A percentile compares a stretch with the other conserved stretches of the same genome.
phyloP scores from a whole-genome alignment of 2,888 invertebrate species.

The Conistra vaccinii region DNA sequence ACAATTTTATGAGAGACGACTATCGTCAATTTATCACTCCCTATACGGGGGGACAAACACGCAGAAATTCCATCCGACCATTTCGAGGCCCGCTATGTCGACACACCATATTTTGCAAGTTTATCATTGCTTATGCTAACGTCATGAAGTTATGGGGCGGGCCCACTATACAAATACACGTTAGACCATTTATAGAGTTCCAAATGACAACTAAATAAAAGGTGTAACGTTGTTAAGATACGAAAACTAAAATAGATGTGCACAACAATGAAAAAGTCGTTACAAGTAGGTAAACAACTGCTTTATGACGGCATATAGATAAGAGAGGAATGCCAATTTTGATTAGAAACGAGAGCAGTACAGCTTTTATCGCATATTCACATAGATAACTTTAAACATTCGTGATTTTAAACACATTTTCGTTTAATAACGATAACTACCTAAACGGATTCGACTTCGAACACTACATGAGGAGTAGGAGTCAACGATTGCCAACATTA shows the following conservation, averaged over 20 bases:
- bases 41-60: conserved; percentile 75
- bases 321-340: conserved; percentile 87
- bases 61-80: conserved; percentile 77
- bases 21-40: conserved; percentile 81
- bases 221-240: conserved; percentile 54
- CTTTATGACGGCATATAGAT: conserved; percentile 82
- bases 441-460: conserved; percentile 52
- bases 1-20: conserved; percentile 81
- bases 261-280: conserved; percentile 76
- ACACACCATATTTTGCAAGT: conserved; percentile 77
- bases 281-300: conserved; percentile 79
- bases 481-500: conserved; percentile 21
- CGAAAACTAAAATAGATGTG: conserved; percentile 65
- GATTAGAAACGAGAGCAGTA: conserved; percentile 87
- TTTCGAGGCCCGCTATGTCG: conserved; percentile 74
- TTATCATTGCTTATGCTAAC: conserved; percentile 70
- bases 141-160: conserved; percentile 62
- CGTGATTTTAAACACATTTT: conserved; percentile 82
- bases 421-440: conserved; percentile 70
- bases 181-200: conserved; percentile 55
- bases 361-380: conserved; percentile 83
- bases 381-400: conserved; percentile 84
- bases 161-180: conserved; percentile 53
- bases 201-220: conserved; percentile 60
- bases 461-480: conserved; percentile 26